Conservation (phyloP, 2,113 vertebrate species). For the Athene cunicularia region DNA sequence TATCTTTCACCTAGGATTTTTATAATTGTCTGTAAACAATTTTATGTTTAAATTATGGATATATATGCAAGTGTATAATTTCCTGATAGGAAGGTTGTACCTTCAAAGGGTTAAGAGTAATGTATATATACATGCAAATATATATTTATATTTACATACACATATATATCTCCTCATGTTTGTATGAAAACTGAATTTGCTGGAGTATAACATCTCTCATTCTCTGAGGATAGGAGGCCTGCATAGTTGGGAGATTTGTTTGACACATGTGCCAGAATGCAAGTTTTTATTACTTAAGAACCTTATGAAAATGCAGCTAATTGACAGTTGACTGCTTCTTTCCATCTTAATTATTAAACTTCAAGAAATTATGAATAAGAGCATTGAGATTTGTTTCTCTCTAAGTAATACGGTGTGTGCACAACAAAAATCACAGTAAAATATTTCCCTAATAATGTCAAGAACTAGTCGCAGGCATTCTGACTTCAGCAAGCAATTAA, state of each 20-base stretch:
- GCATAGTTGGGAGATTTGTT: background rate
- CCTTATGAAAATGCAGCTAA: conserved; percentile 11
- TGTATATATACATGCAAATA: background rate
- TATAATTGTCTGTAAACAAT: background rate
- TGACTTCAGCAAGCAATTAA: conserved; percentile 45
- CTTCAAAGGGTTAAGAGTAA: no score
- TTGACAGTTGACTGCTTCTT: conserved; percentile 5
- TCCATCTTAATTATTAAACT: conserved; percentile 23
- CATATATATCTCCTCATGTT: background rate
- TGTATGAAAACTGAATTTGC: background rate
- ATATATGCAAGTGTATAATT: background rate
- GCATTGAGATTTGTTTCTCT: background rate
- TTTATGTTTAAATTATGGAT: no score
- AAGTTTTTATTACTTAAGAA: background rate
- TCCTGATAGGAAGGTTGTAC: no score
- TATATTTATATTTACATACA: background rate
- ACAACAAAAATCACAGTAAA: conserved; percentile 9
- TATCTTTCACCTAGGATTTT: background rate
- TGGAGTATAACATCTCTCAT: background rate
- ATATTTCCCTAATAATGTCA: conserved; percentile 11
- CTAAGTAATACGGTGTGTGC: background rate
- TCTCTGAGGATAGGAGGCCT: background rate
- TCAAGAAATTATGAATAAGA: background rate
- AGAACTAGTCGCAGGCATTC: background rate
- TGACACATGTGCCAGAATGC: background rate